These are phyloP conservation scores for Oryzias melastigma DNA, from an alignment of 2,113 vertebrate genomes.

Conservation along the genomic window DNA sequence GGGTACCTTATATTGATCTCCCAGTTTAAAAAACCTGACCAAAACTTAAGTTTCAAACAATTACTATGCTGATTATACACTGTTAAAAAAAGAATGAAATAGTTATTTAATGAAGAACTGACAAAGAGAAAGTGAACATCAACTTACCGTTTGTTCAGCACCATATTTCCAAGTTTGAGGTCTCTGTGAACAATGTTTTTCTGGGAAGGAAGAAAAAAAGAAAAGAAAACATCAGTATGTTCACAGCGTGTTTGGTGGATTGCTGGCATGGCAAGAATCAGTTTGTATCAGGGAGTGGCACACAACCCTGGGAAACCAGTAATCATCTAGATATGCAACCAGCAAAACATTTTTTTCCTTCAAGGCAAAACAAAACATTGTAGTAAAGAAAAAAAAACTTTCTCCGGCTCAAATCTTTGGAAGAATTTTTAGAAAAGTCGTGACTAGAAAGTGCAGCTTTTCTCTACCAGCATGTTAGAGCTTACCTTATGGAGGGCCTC, in stretches of 20 bases:
- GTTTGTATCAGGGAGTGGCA: slow-evolving; percentile 50
- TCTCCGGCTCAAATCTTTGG: background rate
- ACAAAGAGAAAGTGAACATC: background rate
- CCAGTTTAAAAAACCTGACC: slow-evolving; percentile 47
- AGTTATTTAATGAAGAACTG: slow-evolving; percentile 5
- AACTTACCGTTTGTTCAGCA: slow-evolving; percentile 97
- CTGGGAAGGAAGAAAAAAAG: slow-evolving; percentile 67
- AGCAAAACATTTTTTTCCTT: slow-evolving; percentile 19
- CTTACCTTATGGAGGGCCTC: slow-evolving; percentile 96
- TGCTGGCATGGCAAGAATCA: slow-evolving; percentile 42
- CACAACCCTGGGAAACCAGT: slow-evolving; percentile 40
- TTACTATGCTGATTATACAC: slow-evolving; percentile 25
- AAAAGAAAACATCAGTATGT: slow-evolving; percentile 9
- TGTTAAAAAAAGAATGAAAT: background rate
- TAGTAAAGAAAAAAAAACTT: background rate
- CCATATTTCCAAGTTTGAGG: slow-evolving; percentile 99
- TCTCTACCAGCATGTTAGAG: background rate
- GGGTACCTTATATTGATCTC: slow-evolving; percentile 31
- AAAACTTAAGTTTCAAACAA: slow-evolving; percentile 36
- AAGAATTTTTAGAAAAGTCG: no score
- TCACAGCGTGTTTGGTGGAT: slow-evolving; percentile 33
- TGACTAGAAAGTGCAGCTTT: background rate
- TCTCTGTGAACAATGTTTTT: slow-evolving; percentile 99
- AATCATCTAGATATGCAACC: slow-evolving; percentile 28
- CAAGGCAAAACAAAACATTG: slow-evolving; percentile 5